phyloP scores from a whole-genome alignment of 2,113 vertebrate species.

The Hepsetus odoe region DNA sequence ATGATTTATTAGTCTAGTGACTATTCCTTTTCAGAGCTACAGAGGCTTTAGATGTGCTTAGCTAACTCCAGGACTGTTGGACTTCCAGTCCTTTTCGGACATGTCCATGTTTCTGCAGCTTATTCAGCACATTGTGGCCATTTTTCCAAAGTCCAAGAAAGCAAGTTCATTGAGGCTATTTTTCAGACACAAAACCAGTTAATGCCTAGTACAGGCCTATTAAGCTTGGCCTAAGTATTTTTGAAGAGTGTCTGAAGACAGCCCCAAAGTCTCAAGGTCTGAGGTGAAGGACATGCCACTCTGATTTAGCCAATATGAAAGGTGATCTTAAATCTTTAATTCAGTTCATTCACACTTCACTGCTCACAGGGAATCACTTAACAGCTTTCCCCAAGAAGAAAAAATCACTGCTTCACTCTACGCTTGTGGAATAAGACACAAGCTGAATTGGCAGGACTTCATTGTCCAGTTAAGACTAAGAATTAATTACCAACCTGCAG shows the following conservation, averaged over 20 bases:
- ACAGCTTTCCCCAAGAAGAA: not conserved
- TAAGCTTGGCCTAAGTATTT: not conserved
- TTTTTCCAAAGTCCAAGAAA: not conserved
- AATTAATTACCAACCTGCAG: no score
- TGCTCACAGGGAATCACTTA: not conserved
- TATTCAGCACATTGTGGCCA: not conserved
- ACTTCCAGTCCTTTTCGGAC: not conserved
- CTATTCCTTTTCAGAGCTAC: constrained; percentile 21
- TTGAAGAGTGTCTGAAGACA: constrained; percentile 20
- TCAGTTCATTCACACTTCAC: constrained; percentile 11
- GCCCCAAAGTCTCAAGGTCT: not conserved
- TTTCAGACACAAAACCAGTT: not conserved
- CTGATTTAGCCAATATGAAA: constrained; percentile 18
- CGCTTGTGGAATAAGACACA: not conserved
- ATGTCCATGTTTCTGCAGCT: not conserved
- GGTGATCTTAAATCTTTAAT: not conserved
- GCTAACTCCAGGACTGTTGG: not conserved
- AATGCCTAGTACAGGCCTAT: not conserved
- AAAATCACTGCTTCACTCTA: not conserved
- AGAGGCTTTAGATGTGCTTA: not conserved
- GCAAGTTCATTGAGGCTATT: not conserved
- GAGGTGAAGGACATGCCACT: constrained; percentile 18
- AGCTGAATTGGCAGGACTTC: not conserved
- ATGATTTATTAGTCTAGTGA: constrained; percentile 42
- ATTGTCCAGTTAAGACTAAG: no score